Evolutionary conservation across 1,140 invertebrate species (phyloP).

Genomic region (Holotrichia oblita): DNA sequence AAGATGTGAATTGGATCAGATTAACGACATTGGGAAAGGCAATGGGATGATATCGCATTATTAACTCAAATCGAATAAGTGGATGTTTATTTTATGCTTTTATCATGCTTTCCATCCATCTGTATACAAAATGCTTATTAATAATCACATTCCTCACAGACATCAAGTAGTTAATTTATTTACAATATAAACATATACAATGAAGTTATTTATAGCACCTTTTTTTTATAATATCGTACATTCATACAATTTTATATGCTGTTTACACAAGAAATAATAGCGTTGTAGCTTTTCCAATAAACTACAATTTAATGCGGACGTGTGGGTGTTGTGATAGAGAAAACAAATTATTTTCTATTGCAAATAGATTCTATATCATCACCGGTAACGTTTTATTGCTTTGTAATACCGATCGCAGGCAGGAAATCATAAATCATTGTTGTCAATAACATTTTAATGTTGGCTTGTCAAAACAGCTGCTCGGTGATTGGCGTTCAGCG

Average conservation of each 20-base stretch:
- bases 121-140: too few relatives aligned
- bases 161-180: constrained; percentile 2
- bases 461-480: constrained; percentile 24
- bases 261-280: not conserved
- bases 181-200: too few relatives aligned
- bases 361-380: not conserved
- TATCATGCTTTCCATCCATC: too few relatives aligned
- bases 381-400: not conserved
- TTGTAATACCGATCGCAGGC: not conserved
- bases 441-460: constrained; percentile 15
- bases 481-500: not conserved
- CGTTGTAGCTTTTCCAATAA: not conserved
- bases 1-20: too few relatives aligned
- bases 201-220: constrained; percentile 7
- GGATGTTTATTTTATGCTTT: too few relatives aligned
- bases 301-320: not conserved
- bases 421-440: constrained; percentile 31
- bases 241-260: not conserved
- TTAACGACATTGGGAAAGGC: too few relatives aligned
- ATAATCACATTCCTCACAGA: not conserved
- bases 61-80: too few relatives aligned
- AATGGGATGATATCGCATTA: too few relatives aligned
- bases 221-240: not conserved
- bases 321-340: not conserved
- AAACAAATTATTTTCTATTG: not conserved